These are phyloP conservation scores for Hydropsyche tenuis DNA, from an alignment of 1,140 invertebrate species.

Conservation along the genomic window DNA sequence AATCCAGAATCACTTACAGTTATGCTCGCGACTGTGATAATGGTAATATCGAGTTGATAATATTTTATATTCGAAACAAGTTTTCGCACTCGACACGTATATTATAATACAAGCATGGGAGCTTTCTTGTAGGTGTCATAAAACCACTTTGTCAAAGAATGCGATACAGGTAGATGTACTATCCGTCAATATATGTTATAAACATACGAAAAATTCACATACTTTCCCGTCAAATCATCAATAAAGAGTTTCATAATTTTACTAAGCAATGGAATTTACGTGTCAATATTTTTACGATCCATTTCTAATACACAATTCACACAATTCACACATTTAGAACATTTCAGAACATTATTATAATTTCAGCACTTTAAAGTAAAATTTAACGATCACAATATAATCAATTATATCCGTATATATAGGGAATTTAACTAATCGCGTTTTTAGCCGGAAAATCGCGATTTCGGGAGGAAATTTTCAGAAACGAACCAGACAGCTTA, in stretches of 20 bases:
- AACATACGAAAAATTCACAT: too few relatives aligned
- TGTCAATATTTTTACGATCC: not conserved
- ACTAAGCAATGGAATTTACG: not conserved
- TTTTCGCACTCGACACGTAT: constrained; percentile 39
- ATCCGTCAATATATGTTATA: not conserved
- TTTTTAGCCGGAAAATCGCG: not conserved
- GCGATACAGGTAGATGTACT: constrained; percentile 8
- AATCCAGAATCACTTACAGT: constrained; percentile 1
- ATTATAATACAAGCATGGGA: constrained; percentile 10
- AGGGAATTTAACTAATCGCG: not conserved
- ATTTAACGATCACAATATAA: not conserved
- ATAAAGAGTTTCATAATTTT: not conserved
- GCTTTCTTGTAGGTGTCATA: constrained; percentile 31
- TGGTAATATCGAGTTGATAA: constrained; percentile 23
- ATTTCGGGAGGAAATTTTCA: not conserved
- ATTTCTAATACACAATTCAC: not conserved
- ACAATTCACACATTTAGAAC: too few relatives aligned
- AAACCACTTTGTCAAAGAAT: constrained; percentile 41
- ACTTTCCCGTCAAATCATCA: not conserved
- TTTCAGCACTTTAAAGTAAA: too few relatives aligned
- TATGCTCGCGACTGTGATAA: constrained; percentile 19
- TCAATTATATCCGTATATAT: too few relatives aligned
- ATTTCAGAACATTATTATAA: too few relatives aligned
- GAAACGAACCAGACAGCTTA: constrained; percentile 45
- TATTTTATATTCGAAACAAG: constrained; percentile 37